These are phyloP conservation scores for Lophotriccus pileatus DNA, from an alignment of 2,797 vertebrate species.

Conservation along the genomic window DNA sequence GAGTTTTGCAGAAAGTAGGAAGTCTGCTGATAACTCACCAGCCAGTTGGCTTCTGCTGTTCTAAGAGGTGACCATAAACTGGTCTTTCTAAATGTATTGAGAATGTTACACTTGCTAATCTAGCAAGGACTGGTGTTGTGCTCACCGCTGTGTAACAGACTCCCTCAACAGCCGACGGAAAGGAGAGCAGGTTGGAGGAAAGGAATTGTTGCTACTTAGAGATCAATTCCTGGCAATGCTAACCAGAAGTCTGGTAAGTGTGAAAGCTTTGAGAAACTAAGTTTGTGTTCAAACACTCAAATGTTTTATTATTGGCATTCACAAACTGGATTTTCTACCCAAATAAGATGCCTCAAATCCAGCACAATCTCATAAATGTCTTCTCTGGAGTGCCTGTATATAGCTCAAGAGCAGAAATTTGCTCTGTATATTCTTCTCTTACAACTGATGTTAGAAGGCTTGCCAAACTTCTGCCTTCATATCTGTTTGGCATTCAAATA, in stretches of 20 bases:
- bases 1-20: neutral
- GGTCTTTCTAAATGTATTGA: constrained; percentile 80
- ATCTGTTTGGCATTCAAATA: neutral
- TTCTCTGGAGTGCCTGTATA: neutral
- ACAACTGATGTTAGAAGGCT: neutral
- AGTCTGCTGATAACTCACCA: constrained; percentile 54
- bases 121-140: constrained; percentile 79
- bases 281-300: neutral
- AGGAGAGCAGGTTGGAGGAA: neutral
- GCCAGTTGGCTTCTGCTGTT: constrained; percentile 77
- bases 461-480: neutral
- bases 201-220: neutral
- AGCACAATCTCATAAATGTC: neutral
- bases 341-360: neutral
- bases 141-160: constrained; percentile 82
- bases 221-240: neutral
- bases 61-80: constrained; percentile 79
- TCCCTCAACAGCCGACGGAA: constrained; percentile 73
- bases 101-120: constrained; percentile 78
- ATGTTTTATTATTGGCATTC: neutral
- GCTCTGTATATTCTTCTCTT: neutral
- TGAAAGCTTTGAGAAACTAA: neutral
- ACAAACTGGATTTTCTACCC: neutral
- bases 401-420: neutral
- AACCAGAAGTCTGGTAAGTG: neutral